phyloP scores from a whole-genome alignment of 2,888 invertebrate species.

The Branchinecta sandiegonensis region DNA sequence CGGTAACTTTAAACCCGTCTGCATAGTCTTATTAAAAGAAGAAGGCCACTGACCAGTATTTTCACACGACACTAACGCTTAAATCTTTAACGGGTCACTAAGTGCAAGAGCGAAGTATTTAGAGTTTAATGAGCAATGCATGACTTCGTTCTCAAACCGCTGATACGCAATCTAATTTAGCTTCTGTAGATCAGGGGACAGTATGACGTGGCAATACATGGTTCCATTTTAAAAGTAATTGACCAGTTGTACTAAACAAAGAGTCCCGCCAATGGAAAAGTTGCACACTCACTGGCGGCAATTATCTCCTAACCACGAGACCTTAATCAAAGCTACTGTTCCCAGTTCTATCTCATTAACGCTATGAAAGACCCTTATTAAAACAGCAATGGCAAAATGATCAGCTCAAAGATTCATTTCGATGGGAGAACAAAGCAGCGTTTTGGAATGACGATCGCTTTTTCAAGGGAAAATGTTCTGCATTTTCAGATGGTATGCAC shows the following conservation, averaged over 20 bases:
- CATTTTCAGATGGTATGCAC: too few relatives aligned
- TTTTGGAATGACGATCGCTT: too few relatives aligned
- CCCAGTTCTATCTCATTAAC: constrained; percentile 10
- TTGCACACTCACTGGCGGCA: not conserved
- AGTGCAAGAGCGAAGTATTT: too few relatives aligned
- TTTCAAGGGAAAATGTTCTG: too few relatives aligned
- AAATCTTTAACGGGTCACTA: too few relatives aligned
- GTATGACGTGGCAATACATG: not conserved
- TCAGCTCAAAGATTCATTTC: too few relatives aligned
- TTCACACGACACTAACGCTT: too few relatives aligned
- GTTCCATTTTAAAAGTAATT: constrained; percentile 10
- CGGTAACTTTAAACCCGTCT: too few relatives aligned
- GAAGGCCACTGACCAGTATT: too few relatives aligned
- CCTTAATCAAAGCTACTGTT: constrained; percentile 14
- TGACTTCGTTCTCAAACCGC: not conserved
- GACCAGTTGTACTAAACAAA: constrained; percentile 14
- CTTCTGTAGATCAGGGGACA: constrained; percentile 1
- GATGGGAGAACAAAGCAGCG: too few relatives aligned
- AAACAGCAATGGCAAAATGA: not conserved
- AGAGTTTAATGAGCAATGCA: too few relatives aligned
- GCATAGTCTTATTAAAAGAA: too few relatives aligned
- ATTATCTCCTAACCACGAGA: not conserved
- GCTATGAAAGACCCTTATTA: constrained; percentile 4
- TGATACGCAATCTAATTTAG: constrained; percentile 15
- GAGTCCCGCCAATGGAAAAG: constrained; percentile 5